These are phyloP conservation scores for Catharus ustulatus DNA, from an alignment of 2,797 vertebrate species.

Conservation along the genomic window DNA sequence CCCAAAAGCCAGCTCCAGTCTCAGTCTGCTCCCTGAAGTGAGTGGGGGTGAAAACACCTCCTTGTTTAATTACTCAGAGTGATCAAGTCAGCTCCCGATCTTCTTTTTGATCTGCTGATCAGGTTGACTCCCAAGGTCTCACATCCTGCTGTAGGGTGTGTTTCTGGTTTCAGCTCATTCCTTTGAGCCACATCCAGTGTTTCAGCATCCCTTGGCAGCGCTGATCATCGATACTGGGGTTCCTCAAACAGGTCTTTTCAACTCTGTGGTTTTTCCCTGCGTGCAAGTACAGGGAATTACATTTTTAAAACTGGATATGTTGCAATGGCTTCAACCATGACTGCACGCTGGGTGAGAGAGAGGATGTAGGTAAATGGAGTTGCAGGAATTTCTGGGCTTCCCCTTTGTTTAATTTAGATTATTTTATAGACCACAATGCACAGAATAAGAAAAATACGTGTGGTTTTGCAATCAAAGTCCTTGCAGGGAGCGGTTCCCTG, in stretches of 20 bases:
- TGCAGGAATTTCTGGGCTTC: background rate
- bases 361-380: background rate
- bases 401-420: background rate
- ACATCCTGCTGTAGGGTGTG: background rate
- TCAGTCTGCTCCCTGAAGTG: background rate
- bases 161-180: constrained; percentile 27
- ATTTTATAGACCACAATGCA: background rate
- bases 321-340: background rate
- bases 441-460: background rate
- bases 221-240: background rate
- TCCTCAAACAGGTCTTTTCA: background rate
- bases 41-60: background rate
- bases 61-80: background rate
- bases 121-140: background rate
- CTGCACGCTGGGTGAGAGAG: background rate
- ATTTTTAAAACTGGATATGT: background rate
- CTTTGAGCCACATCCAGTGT: background rate
- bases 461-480: constrained; percentile 17
- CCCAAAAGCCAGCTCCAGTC: background rate
- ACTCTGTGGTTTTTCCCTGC: background rate
- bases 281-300: background rate
- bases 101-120: background rate
- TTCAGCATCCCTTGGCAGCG: background rate
- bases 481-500: background rate
- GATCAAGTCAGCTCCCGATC: background rate